Conservation (phyloP, 1,140 invertebrate species). For the Chrysopa pallens region DNA sequence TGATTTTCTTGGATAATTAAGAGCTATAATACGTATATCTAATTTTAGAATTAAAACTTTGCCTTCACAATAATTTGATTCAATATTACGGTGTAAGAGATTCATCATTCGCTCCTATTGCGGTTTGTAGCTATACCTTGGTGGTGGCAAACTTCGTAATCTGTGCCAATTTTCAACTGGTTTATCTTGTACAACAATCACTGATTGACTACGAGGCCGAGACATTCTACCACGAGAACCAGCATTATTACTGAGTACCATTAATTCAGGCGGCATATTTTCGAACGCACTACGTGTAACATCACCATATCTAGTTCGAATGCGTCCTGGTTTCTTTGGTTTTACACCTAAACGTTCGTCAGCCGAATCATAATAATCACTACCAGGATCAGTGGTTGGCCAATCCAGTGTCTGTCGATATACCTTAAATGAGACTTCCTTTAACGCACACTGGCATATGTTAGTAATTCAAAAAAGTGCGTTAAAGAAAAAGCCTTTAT, state of each 20-base stretch:
- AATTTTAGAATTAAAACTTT: too few species aligned
- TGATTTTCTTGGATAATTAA: too few species aligned
- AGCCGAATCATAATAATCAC: conserved; percentile 23
- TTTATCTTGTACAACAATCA: conserved; percentile 8
- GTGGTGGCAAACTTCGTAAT: conserved; percentile 24
- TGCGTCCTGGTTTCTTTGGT: neutral
- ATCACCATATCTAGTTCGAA: conserved; percentile 13
- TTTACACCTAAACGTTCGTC: neutral
- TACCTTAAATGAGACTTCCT: conserved; percentile 1
- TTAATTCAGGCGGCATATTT: conserved; percentile 20
- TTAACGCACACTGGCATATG: neutral
- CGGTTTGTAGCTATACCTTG: conserved; percentile 10
- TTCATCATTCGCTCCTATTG: too few species aligned
- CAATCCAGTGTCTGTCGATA: conserved; percentile 26
- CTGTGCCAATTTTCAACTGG: conserved; percentile 25
- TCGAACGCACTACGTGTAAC: conserved; percentile 17
- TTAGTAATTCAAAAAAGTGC: conserved; percentile 1
- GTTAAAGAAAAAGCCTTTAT: too few species aligned
- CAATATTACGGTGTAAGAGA: too few species aligned
- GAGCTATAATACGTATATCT: too few species aligned
- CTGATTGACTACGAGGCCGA: neutral
- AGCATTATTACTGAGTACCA: conserved; percentile 11
- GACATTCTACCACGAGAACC: neutral
- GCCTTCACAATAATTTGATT: too few species aligned
- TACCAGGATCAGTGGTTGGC: conserved; percentile 31